Percentiles rank a stretch among this genome's conserved stretches.
phyloP scores from a whole-genome alignment of 2,888 invertebrate species.

The Monopis laevigella region DNA sequence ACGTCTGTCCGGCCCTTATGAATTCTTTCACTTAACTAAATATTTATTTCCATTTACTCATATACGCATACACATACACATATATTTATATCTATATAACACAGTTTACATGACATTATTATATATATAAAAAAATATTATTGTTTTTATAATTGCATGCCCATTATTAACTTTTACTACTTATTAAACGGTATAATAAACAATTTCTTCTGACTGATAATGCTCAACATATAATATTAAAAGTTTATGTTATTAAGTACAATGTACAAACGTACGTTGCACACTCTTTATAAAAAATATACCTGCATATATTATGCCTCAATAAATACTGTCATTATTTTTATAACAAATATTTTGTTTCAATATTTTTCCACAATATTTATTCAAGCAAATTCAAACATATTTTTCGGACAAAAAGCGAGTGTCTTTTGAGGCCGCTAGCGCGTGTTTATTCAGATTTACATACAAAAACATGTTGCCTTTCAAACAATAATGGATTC shows the following conservation, averaged over 20 bases:
- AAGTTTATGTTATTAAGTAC: neutral
- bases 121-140: too few relatives aligned
- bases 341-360: neutral
- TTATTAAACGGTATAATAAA: too few relatives aligned
- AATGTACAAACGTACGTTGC: neutral
- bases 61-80: too few relatives aligned
- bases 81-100: too few relatives aligned
- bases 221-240: too few relatives aligned
- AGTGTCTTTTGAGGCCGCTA: neutral
- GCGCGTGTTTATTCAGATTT: conserved; percentile 4
- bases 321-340: neutral
- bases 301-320: neutral
- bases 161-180: too few relatives aligned
- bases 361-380: neutral
- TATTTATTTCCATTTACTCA: too few relatives aligned
- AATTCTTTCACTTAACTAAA: too few relatives aligned
- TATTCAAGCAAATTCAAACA: neutral
- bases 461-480: conserved; percentile 6
- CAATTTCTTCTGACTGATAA: too few relatives aligned
- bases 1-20: too few relatives aligned
- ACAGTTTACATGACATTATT: too few relatives aligned
- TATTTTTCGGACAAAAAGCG: neutral
- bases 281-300: neutral
- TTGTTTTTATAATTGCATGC: too few relatives aligned
- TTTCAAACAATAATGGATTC: conserved; percentile 9